Base-by-base conservation (phyloP, 2,113 vertebrate genomes). In the Nycticebus coucang region DNA sequence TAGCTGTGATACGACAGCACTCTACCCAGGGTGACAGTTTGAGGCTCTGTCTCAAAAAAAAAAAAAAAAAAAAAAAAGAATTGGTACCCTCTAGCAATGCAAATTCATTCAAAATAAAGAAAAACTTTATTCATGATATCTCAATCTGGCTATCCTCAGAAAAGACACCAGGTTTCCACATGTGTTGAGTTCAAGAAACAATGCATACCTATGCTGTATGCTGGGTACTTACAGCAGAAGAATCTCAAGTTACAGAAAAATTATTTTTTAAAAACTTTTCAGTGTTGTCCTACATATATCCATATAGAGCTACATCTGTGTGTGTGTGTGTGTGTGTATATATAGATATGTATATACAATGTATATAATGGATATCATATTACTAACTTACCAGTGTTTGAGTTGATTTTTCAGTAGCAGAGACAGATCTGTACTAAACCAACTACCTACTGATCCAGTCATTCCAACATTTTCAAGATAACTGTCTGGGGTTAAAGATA, bases 31-130 rank as follows among this genome's bases (percentile, higher is more conserved):
- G 41, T 41, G 41, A 41, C 41, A 41, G 41, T 5, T 41, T 41
- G 41, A 41, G 41, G 41, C 41, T 41, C 41, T 41, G 41, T 41
- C 41, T 41, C 41, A 41, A 41, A 41, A 41, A 41, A 41, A 41
- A 41, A 41, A 41, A 41, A 41, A 41, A 41, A 41, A 41, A 41
- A 41, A 41, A 41, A 41, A 41, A 41, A 95, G 53, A 75, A 57
- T 75, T 53, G 89, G 26, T 28, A 86, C 7, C 74, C 62, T 59
- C 68, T 64, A 87, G 2, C 87, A 64, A 79, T 62, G 21, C 45
- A 89, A 93, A 91, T 72, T 89, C 55, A 87, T 22, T 33, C 15
- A 72, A 83, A 50, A 97, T n/a, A 75, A 92, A 92, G 57, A 86
- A 93, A 95, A 94, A 21, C 57, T 78, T 78, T 45, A 86, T 64